Evolutionary conservation across 2,888 invertebrate species (phyloP), one percentile per base, ranked within the genome.

Genomic region (Marronus borbonicus): DNA sequence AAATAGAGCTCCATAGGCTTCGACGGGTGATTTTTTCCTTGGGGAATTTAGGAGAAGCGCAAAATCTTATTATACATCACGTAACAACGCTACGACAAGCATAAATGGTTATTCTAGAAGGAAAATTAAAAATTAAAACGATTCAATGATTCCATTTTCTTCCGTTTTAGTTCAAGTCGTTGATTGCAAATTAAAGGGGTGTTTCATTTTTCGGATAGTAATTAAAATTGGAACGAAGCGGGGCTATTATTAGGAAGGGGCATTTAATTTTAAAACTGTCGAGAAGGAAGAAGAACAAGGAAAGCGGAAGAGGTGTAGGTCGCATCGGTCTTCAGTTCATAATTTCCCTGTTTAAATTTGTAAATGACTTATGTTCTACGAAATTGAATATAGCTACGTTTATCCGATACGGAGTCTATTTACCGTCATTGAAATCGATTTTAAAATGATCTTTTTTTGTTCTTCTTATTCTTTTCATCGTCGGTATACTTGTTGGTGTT

Each of bases 131-230:
- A 76, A 76, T 76, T 76, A 65, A 44, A 65, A 65, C 64, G 36
- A 39, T 24, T 24, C 14, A 65, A 65, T 17, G 65, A 28, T 39
- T 76, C 31, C 65, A 50, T 49, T 60, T 20, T 75, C 36, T 14
- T 75, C 36, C 62, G 17, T 49, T 58, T 49, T 39, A 17, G 39
- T 24, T 44, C 28, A 31, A 17, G n/a, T n/a, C 70, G 76, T 65
- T 75, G 66, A 76, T 66, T 76, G 65, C 39, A 55, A 65, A 76
- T 76, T 76, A 66, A 55, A 76, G 39, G 65, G 66, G 76, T 76
- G 70, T 55, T 70, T 76, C 65, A 76, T 76, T 76, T 76, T 76
- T 76, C 65, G 76, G 50, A 31, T 65, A 65, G 65, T 76, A 76
- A 76, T 76, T 76, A 76, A 76, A 76, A 76, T 76, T 50, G 24